Percentiles rank a stretch among this genome's conserved stretches.
These are phyloP conservation scores for Kryphioiulus occultus DNA, from an alignment of 2,888 invertebrate genomes.

Conservation along the genomic window DNA sequence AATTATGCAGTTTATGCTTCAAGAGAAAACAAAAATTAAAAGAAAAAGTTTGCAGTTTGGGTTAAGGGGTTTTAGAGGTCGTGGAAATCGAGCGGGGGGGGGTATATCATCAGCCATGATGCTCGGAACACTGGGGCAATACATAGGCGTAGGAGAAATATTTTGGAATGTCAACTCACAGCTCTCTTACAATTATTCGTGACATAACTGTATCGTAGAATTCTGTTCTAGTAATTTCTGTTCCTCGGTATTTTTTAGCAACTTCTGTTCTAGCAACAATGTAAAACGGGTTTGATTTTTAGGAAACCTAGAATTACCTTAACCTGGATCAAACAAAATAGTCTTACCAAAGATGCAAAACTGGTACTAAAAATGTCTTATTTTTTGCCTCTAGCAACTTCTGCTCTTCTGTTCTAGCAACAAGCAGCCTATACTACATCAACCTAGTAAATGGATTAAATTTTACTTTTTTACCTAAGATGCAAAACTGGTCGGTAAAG, in stretches of 20 bases:
- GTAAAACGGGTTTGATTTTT: not conserved
- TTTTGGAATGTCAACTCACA: not conserved
- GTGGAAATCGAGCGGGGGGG: not conserved
- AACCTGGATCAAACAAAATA: no score
- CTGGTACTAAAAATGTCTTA: no score
- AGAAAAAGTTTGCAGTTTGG: not conserved
- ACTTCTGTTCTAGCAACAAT: no score
- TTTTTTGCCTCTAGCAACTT: no score
- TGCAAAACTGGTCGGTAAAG: no score
- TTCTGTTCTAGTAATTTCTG: not conserved
- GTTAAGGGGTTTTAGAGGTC: not conserved
- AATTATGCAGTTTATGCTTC: not conserved
- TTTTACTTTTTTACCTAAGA: no score
- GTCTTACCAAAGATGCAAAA: no score
- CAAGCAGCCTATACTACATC: no score
- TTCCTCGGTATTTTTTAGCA: not conserved
- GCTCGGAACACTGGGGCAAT: not conserved
- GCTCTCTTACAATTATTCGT: not conserved
- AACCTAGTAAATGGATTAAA: no score
- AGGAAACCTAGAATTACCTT: no score
- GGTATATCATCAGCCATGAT: not conserved
- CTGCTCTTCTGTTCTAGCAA: no score
- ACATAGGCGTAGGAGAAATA: constrained; percentile 32
- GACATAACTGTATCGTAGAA: not conserved
- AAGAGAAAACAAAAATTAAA: not conserved